phyloP scores from a whole-genome alignment of 1,140 invertebrate genomes.

The Brachionus paranguensis region DNA sequence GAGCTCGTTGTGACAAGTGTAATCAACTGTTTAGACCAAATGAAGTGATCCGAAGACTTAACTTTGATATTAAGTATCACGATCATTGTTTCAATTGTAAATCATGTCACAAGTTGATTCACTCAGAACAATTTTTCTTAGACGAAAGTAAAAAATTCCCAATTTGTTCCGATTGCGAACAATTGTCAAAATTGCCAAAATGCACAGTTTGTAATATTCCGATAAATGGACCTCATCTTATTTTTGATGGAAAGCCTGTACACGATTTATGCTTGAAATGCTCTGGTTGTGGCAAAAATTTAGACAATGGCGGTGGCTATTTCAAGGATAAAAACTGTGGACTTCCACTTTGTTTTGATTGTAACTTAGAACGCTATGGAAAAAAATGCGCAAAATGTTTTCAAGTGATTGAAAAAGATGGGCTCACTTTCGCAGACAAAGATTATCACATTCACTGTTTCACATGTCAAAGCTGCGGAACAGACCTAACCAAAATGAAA shows the following conservation, averaged over 20 bases:
- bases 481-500: neutral
- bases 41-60: neutral
- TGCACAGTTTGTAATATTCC: neutral
- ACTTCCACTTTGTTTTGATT: neutral
- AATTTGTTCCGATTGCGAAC: neutral
- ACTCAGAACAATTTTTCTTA: neutral
- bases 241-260: neutral
- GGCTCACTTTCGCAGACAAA: constrained; percentile 12
- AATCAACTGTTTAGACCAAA: neutral
- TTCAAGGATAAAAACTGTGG: neutral
- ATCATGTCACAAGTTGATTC: neutral
- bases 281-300: neutral
- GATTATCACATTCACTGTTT: constrained; percentile 9
- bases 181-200: constrained; percentile 3
- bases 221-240: neutral
- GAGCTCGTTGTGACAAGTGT: neutral
- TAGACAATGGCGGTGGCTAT: neutral
- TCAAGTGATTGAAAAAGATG: constrained; percentile 20
- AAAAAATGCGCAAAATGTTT: neutral
- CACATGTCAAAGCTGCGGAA: neutral
- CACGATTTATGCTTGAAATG: constrained; percentile 20
- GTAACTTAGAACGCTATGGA: neutral
- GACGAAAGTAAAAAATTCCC: neutral
- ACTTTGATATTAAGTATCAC: constrained; percentile 12
- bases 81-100: constrained; percentile 13